Conservation (phyloP, 2,888 invertebrate species). For the Protodeltote pygarga region DNA sequence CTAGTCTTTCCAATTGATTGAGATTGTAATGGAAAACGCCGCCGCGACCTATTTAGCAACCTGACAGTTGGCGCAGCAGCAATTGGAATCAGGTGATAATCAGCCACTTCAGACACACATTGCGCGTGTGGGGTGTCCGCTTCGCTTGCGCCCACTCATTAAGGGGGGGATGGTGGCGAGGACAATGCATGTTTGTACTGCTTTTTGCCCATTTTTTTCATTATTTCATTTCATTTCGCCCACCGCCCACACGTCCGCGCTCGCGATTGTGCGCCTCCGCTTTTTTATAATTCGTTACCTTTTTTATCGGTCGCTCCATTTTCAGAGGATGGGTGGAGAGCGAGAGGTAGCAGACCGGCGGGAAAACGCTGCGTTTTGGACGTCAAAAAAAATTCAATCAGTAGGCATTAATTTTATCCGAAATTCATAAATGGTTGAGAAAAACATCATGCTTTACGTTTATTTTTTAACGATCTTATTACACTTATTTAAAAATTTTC, state of each 20-base stretch:
- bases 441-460: constrained; percentile 26
- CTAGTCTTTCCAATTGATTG: too few relatives aligned
- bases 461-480: constrained; percentile 20
- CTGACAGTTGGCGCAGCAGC: constrained; percentile 57
- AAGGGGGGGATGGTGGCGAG: constrained; percentile 75
- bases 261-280: constrained; percentile 84
- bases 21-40: too few relatives aligned
- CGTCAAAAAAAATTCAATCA: constrained; percentile 6
- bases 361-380: constrained; percentile 49
- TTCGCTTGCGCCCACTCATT: constrained; percentile 74
- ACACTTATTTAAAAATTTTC: constrained; percentile 29
- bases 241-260: constrained; percentile 85
- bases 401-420: background rate
- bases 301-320: constrained; percentile 87
- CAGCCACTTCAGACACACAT: constrained; percentile 79
- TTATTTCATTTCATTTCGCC: constrained; percentile 87
- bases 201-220: constrained; percentile 87
- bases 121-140: constrained; percentile 58
- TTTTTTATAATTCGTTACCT: constrained; percentile 87
- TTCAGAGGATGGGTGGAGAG: constrained; percentile 82
- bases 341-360: constrained; percentile 60
- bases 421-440: constrained; percentile 22
- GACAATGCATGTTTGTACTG: constrained; percentile 87
- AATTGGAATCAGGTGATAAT: constrained; percentile 85
- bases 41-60: constrained; percentile 40